Conservation (phyloP, 2,113 vertebrate genomes). For the Psettodes erumei region DNA sequence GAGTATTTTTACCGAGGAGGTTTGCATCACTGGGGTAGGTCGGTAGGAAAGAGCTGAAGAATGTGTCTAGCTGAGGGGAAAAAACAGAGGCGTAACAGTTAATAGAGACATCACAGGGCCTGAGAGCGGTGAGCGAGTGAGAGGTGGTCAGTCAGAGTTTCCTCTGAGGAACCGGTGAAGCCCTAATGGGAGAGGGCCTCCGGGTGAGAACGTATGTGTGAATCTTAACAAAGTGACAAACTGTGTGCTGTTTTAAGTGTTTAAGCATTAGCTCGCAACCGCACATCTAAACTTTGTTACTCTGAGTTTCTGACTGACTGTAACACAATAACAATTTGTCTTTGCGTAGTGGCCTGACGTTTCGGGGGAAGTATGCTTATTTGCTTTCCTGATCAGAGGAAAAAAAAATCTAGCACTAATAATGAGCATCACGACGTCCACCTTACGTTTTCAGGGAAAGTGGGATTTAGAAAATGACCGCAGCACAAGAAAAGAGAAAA, state of each 20-base stretch:
- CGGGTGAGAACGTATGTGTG: slow-evolving; percentile 14
- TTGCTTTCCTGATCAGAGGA: neutral
- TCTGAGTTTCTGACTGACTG: neutral
- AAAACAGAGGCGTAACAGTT: slow-evolving; percentile 65
- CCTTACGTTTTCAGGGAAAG: too few species aligned
- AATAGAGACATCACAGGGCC: slow-evolving; percentile 68
- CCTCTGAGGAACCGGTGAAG: slow-evolving; percentile 55
- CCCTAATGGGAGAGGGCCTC: slow-evolving; percentile 52
- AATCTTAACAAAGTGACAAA: slow-evolving; percentile 2
- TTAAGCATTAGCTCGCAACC: neutral
- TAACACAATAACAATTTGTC: neutral
- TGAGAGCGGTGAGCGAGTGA: slow-evolving; percentile 50
- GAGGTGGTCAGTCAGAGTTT: slow-evolving; percentile 73
- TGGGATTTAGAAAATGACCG: neutral
- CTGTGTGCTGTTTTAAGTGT: neutral
- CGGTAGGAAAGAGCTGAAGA: slow-evolving; percentile 77
- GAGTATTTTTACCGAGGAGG: slow-evolving; percentile 66
- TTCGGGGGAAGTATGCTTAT: neutral
- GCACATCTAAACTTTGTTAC: neutral
- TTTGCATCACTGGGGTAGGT: slow-evolving; percentile 76
- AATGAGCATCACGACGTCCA: neutral
- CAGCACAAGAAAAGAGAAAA: neutral
- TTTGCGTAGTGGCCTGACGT: neutral
- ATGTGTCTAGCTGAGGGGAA: slow-evolving; percentile 72
- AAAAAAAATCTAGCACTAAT: neutral